phyloP scores from a whole-genome alignment of 2,888 invertebrate genomes.

The Halictus ligatus region DNA sequence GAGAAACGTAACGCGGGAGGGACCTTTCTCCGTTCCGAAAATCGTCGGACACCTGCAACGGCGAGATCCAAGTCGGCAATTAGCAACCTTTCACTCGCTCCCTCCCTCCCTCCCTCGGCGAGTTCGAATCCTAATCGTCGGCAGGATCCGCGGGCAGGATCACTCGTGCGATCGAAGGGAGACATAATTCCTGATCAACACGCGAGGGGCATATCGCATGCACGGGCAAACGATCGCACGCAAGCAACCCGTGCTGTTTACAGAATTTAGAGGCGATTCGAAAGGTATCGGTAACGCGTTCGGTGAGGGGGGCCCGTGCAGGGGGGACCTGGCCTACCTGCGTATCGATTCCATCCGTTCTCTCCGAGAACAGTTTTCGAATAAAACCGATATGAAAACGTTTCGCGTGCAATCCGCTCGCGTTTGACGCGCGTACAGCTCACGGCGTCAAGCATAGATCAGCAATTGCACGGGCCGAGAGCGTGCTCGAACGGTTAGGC shows the following conservation, averaged over 20 bases:
- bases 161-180: neutral
- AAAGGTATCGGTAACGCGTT: slow-evolving; percentile 34
- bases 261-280: slow-evolving; percentile 36
- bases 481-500: neutral
- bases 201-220: neutral
- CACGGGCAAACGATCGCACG: slow-evolving; percentile 19
- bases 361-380: neutral
- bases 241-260: slow-evolving; percentile 28
- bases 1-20: neutral
- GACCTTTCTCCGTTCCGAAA: neutral
- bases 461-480: neutral
- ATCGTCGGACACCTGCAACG: neutral
- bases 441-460: neutral
- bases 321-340: neutral
- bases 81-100: neutral
- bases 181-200: neutral
- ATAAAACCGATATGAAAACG: slow-evolving; percentile 7
- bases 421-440: slow-evolving; percentile 10
- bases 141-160: neutral
- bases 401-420: slow-evolving; percentile 20
- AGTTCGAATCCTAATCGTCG: neutral
- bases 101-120: neutral
- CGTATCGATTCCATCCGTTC: slow-evolving; percentile 32
- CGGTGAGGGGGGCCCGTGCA: neutral
- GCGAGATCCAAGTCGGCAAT: neutral